Evolutionary conservation across 2,797 vertebrate genomes (phyloP).

Genomic region (Odontamblyopus lacepedii): DNA sequence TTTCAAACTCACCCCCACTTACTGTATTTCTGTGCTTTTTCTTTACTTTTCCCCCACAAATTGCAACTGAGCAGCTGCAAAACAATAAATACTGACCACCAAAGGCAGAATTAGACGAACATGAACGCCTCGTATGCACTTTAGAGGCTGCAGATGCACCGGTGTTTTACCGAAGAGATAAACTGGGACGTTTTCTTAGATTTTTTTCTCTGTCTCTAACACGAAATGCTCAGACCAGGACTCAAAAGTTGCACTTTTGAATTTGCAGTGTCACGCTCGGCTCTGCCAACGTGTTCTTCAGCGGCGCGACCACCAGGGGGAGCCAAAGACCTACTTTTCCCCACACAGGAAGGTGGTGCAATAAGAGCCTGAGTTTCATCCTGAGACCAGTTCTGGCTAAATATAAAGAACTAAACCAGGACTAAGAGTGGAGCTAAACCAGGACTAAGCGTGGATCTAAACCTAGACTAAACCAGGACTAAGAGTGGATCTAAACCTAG

Average conservation of each 20-base stretch:
- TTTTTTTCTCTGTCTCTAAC: too few species aligned
- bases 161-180: neutral
- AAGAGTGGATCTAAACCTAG: too few species aligned
- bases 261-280: constrained; percentile 46
- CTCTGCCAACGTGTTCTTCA: neutral
- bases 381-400: neutral
- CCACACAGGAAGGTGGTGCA: neutral
- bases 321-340: constrained; percentile 16
- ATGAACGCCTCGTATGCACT: neutral
- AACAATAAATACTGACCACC: too few species aligned
- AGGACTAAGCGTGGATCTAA: too few species aligned
- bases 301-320: constrained; percentile 38
- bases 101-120: too few species aligned
- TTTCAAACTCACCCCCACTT: too few species aligned
- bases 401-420: neutral
- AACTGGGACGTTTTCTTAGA: neutral
- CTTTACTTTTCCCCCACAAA: too few species aligned
- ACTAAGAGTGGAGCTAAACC: too few species aligned
- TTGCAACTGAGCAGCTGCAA: too few species aligned
- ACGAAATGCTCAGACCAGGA: too few species aligned
- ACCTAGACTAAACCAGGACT: too few species aligned
- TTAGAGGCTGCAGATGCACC: neutral
- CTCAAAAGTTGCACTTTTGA: neutral
- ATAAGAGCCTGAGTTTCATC: neutral
- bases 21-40: too few species aligned